Evolutionary conservation across 2,113 vertebrate genomes (phyloP).

Genomic region (Alectura lathami): DNA sequence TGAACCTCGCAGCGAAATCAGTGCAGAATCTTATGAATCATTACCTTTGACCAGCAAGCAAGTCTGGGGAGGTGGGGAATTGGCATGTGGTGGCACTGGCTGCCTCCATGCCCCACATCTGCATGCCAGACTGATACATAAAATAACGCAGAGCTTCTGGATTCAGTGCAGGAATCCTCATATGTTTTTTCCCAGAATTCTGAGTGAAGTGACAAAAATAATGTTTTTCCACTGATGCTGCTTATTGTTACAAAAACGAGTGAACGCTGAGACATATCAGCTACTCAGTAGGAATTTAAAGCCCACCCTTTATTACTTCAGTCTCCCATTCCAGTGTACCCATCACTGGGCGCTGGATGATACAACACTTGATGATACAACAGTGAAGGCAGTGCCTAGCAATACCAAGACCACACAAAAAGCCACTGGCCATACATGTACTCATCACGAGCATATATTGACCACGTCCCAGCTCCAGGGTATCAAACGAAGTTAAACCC

Average conservation of each 20-base stretch:
- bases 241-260: neutral
- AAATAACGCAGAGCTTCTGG: neutral
- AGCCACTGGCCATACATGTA: slow-evolving; percentile 74
- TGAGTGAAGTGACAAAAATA: neutral
- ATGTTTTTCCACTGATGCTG: neutral
- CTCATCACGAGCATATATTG: slow-evolving; percentile 79
- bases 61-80: neutral
- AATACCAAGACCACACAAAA: slow-evolving; percentile 80
- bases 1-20: neutral
- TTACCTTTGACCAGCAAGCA: slow-evolving; percentile 27
- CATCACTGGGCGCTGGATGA: slow-evolving; percentile 75
- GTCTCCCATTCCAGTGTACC: slow-evolving; percentile 78
- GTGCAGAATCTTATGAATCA: slow-evolving; percentile 22
- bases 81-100: accelerated
- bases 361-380: slow-evolving; percentile 80
- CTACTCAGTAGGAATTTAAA: slow-evolving; percentile 32
- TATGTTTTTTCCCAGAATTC: neutral
- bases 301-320: slow-evolving; percentile 51
- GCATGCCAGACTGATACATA: neutral
- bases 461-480: slow-evolving; percentile 80
- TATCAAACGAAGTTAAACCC: slow-evolving; percentile 80
- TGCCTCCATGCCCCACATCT: neutral
- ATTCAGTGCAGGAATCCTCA: neutral
- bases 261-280: neutral
- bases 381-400: slow-evolving; percentile 77